Evolutionary conservation across 2,888 invertebrate genomes (phyloP), one percentile per base, ranked within the genome.

Genomic region (Tetanocera ferruginea): DNA sequence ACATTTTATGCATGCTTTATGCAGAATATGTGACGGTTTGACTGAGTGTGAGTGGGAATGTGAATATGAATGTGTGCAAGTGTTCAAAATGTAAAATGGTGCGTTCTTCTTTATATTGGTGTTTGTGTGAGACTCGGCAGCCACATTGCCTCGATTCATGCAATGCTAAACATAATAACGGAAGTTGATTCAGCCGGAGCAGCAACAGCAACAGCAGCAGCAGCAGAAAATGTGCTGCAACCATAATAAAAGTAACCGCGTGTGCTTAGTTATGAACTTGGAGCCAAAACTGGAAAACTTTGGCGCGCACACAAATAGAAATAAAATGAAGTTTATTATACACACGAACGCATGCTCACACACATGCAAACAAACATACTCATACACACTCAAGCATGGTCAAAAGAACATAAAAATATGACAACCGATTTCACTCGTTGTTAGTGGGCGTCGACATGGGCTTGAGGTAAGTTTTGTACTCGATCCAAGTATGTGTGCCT

Each of bases 1-100:
- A 49, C 51, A 74, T 74, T 64, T 74, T 51, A 74, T 51, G 74
- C 62, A 74, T 31, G 74, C 31, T 51, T 51, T 23, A 73, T 37
- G 28, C 34, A 25, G 43, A 23, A 28, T 28, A 55, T 71, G 57
- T 19, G 71, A 71, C n/a, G 28, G 60, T 73, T 23, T 70, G 55
- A 25, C 55, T 70, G 52, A 52, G 70, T 28, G n/a, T 55, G 70
- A 34, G 37, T 19, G 43, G 6, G 34, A 55, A 19, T 25, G 23
- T 25, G 69, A 43, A 17, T 52, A 5, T 52, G 31, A 70, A 8
- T 31, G 31, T 51, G 52, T 70, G 31, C 25, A 1, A 23, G 37
- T 66, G 19, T n/a, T n/a, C n/a, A n/a, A n/a, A n/a, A n/a, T n/a
- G n/a, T n/a, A 43, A 43, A 43, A 14, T 43, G 43, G 43, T 14